Percentiles rank a stretch among this genome's conserved stretches.
phyloP scores from a whole-genome alignment of 2,888 invertebrate species.

The Dermolepida albohirtum region DNA sequence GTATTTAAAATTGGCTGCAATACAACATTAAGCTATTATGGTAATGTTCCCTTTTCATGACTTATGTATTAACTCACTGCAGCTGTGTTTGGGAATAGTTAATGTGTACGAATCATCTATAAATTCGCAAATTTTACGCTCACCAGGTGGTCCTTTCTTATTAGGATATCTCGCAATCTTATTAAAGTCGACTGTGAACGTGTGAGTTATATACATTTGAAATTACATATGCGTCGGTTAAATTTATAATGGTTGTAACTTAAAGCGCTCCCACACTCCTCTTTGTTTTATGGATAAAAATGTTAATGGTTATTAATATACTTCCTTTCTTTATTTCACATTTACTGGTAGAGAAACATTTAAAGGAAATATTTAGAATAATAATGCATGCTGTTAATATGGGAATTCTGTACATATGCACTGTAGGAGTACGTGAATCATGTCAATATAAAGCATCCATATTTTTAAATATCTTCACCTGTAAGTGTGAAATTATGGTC shows the following conservation, averaged over 20 bases:
- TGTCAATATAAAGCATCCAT: no score
- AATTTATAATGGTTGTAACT: slow-evolving; percentile 22
- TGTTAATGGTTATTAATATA: not conserved
- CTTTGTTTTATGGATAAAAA: slow-evolving; percentile 10
- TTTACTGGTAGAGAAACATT: no score
- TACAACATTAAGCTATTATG: slow-evolving; percentile 46
- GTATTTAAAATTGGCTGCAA: slow-evolving; percentile 46
- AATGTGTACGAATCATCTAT: slow-evolving; percentile 41
- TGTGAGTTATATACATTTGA: slow-evolving; percentile 22
- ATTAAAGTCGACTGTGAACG: slow-evolving; percentile 33
- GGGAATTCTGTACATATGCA: no score
- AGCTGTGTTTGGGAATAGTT: slow-evolving; percentile 45
- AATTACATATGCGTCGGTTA: slow-evolving; percentile 19
- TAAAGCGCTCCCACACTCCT: not conserved
- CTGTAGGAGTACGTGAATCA: no score
- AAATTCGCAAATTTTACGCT: slow-evolving; percentile 45
- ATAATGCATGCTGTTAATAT: no score
- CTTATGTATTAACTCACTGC: slow-evolving; percentile 47
- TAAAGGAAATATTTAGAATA: no score
- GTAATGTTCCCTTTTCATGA: slow-evolving; percentile 48
- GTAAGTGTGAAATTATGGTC: no score
- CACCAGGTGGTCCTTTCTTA: slow-evolving; percentile 43
- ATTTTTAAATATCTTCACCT: no score
- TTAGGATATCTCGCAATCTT: slow-evolving; percentile 45
- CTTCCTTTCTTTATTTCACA: no score